Evolutionary conservation across 2,797 vertebrate species (phyloP).

Genomic region (Danio jaintianensis): DNA sequence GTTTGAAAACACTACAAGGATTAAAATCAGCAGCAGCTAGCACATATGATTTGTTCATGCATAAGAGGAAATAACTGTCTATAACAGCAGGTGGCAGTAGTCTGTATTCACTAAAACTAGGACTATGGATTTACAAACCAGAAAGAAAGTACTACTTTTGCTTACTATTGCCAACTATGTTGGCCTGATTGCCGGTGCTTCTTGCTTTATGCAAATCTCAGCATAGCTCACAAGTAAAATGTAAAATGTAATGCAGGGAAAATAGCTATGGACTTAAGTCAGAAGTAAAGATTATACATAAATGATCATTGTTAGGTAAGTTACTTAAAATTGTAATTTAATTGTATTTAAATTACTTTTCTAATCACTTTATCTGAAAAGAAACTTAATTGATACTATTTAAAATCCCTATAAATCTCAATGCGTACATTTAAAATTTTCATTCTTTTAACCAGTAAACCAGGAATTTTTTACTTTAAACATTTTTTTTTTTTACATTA

Average conservation of each 20-base stretch:
- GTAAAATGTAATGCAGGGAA: background rate
- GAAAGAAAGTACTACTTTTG: background rate
- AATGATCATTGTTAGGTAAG: too few relatives aligned
- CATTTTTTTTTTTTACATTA: too few relatives aligned
- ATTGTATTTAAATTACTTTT: too few relatives aligned
- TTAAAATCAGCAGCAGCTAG: background rate
- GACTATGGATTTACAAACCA: background rate
- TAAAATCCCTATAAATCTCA: too few relatives aligned
- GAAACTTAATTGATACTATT: too few relatives aligned
- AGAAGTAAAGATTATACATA: background rate
- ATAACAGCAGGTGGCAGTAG: background rate
- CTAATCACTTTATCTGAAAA: too few relatives aligned
- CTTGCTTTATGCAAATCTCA: too few relatives aligned
- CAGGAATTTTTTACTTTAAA: too few relatives aligned
- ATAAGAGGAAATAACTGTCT: background rate
- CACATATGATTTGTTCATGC: background rate
- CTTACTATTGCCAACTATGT: background rate
- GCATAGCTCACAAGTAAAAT: background rate
- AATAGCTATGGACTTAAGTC: background rate
- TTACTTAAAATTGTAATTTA: too few relatives aligned
- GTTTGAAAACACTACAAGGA: background rate
- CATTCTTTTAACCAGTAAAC: too few relatives aligned
- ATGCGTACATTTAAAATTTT: too few relatives aligned
- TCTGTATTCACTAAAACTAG: background rate
- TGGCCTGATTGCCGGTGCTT: background rate